Conservation (phyloP, 1,140 invertebrate species). For the Brachionus rubens region DNA sequence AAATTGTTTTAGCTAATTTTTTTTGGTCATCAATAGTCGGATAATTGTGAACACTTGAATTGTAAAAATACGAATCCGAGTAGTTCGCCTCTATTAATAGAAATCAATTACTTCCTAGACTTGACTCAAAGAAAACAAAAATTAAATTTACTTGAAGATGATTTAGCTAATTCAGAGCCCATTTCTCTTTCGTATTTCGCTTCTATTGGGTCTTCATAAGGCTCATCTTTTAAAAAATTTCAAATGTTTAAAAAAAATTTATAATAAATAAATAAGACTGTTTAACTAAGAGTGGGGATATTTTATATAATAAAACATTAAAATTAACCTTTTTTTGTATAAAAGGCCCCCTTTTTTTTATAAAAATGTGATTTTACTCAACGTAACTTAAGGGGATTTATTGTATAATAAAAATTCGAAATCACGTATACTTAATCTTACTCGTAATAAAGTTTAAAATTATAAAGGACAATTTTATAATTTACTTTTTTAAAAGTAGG, state of each 20-base stretch:
- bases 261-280: no score
- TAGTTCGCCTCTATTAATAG: neutral
- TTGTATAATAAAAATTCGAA: no score
- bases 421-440: no score
- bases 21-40: conserved; percentile 46
- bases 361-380: no score
- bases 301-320: no score
- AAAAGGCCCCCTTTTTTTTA: no score
- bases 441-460: no score
- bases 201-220: neutral
- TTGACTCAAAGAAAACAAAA: neutral
- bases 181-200: conserved; percentile 36
- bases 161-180: conserved; percentile 34
- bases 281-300: no score
- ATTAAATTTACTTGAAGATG: conserved; percentile 18
- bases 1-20: conserved; percentile 25
- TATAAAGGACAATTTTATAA: no score
- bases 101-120: neutral
- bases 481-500: no score
- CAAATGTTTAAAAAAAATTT: neutral
- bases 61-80: conserved; percentile 43
- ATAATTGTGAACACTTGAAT: conserved; percentile 20
- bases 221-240: neutral
- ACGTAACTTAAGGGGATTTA: no score
- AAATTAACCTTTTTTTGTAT: no score